Conservation (phyloP, 1,140 invertebrate genomes). For the Temnothorax longispinosus region DNA sequence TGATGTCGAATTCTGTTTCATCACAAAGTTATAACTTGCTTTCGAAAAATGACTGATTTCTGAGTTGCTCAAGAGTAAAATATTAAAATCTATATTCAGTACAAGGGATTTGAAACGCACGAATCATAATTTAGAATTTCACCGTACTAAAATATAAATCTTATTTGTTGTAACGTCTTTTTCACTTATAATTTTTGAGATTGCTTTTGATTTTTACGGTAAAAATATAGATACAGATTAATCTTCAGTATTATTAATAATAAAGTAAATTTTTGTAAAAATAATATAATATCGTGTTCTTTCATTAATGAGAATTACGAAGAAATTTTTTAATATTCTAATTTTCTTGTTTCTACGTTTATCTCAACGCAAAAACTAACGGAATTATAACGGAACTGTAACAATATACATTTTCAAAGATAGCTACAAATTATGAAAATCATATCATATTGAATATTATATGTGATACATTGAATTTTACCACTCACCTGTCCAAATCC, state of each 20-base stretch:
- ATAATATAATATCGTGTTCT: background rate
- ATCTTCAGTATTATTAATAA: background rate
- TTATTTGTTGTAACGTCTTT: too few relatives aligned
- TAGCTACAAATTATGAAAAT: background rate
- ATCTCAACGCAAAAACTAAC: background rate
- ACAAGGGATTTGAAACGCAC: too few relatives aligned
- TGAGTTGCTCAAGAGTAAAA: too few relatives aligned
- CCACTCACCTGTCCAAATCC: slow-evolving; percentile 83
- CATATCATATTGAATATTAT: background rate
- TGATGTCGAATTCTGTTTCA: too few relatives aligned
- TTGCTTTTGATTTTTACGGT: too few relatives aligned
- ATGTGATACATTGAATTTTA: background rate
- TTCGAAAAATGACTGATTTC: too few relatives aligned
- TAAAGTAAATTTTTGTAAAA: slow-evolving; percentile 2
- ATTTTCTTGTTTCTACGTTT: background rate
- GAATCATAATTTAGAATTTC: too few relatives aligned
- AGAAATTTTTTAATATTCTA: background rate
- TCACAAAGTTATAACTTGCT: too few relatives aligned
- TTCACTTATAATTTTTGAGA: too few relatives aligned
- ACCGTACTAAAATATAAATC: too few relatives aligned
- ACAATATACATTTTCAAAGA: background rate
- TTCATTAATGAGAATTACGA: background rate
- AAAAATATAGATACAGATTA: too few relatives aligned
- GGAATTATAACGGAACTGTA: background rate
- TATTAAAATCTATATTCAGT: too few relatives aligned